Base-by-base conservation (phyloP, 2,797 vertebrate genomes). In the Poeciliopsis paucimaculata region DNA sequence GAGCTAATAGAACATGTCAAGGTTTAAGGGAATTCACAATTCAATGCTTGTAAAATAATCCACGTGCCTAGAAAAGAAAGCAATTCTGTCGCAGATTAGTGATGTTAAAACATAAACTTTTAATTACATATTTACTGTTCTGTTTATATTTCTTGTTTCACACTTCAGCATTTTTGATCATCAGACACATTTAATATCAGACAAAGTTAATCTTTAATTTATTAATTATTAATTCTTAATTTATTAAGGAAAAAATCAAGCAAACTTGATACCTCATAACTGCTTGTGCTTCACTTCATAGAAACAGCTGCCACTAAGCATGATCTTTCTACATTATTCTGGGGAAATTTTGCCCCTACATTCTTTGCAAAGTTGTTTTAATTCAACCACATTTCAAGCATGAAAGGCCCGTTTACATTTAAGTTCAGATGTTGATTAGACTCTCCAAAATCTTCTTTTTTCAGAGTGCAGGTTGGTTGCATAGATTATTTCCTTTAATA, bases 1-100 rank as follows among this genome's bases (percentile, higher is more conserved):
- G 10, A 43, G 78, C 72, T 82, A 84, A 84, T 28, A 8, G 70
- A 8, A 74, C 16, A 81, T 8, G 36, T 70, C 39, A 72, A 73
- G 73, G 7, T 74, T 79, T 85, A 31, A 73, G 78, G 73, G 3
- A 62, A 72, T 78, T 82, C 64, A 85, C 55, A 83, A 68, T 72
- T 57, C 28, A 70, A 26, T 66, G 75, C 51, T 70, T 76, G n/a
- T 77, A 79, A 87, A 57, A 13, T 51, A 83, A 85, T 15, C 55
- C n/a, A 28, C 5, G n/a, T 60, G 43, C 45, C 74, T 18, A 2
- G 28, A 60, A 41, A 4, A 80, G 77, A 10, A 66, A 76, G 62
- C 74, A 66, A 68, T 46, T 73, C 12, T 72, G 68, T 72, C 39
- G 31, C 36, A 74, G 41, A 39, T 18, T 47, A 34, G 0, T 73